Percentiles rank a stretch among this genome's conserved stretches.
Conservation (phyloP, 1,140 invertebrate genomes). For the Caligus rogercresseyi region DNA sequence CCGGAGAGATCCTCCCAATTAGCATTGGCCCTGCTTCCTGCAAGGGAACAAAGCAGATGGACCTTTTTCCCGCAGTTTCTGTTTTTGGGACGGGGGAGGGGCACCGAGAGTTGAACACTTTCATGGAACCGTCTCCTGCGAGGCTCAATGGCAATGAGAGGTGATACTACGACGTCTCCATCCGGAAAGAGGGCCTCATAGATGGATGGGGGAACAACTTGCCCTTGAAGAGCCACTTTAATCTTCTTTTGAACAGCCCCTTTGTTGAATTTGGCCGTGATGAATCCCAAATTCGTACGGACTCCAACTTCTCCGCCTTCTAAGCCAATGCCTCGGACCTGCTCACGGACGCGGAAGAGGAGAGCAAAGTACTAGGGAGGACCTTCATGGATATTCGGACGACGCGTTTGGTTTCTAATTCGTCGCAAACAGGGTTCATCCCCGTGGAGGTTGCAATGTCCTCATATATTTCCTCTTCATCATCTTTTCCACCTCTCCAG, state of each 20-base stretch:
- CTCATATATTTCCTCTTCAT: not conserved
- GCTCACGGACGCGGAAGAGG: not conserved
- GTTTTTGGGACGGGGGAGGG: not conserved
- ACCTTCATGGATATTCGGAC: not conserved
- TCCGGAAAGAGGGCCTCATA: not conserved
- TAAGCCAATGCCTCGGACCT: not conserved
- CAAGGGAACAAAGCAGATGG: not conserved
- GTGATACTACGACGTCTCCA: not conserved
- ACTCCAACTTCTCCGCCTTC: not conserved
- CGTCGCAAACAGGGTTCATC: not conserved
- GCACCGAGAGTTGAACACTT: conserved; percentile 1
- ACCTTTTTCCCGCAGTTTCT: not conserved
- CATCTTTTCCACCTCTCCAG: not conserved
- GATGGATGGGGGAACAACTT: not conserved
- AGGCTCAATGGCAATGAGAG: conserved; percentile 3
- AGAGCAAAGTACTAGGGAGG: not conserved
- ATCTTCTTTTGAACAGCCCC: conserved; percentile 2
- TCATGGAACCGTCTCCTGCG: not conserved
- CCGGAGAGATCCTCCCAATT: not conserved
- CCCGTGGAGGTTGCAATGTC: not conserved
- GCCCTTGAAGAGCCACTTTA: conserved; percentile 10
- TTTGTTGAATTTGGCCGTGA: not conserved
- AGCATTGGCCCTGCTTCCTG: not conserved
- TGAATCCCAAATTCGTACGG: not conserved
- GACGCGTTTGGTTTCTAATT: not conserved